A percentile compares a stretch with the other conserved stretches of the same genome.
phyloP scores from a whole-genome alignment of 2,888 invertebrate genomes.

The Abscondita cerata region DNA sequence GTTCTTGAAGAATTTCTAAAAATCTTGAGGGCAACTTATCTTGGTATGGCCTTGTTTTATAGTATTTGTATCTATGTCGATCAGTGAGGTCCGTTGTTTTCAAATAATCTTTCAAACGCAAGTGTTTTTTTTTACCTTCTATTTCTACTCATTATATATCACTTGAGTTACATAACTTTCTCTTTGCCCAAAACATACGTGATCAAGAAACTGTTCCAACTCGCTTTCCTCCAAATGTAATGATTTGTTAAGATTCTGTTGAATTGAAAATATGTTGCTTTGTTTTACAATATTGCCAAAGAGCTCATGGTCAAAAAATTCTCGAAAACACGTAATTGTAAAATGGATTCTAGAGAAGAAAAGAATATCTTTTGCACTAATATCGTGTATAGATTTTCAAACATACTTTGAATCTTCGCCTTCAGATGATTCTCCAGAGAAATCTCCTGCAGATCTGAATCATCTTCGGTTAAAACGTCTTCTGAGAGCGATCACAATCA shows the following conservation, averaged over 20 bases:
- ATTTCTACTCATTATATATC: neutral
- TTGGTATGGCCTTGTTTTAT: constrained; percentile 5
- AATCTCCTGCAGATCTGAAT: too few relatives aligned
- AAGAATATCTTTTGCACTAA: too few relatives aligned
- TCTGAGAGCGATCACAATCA: neutral
- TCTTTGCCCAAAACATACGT: neutral
- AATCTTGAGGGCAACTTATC: constrained; percentile 5
- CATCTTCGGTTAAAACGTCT: too few relatives aligned
- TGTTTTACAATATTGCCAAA: constrained; percentile 2
- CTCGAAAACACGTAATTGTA: neutral
- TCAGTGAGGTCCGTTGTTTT: neutral
- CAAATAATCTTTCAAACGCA: neutral
- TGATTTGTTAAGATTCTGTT: neutral
- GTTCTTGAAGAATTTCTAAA: constrained; percentile 10
- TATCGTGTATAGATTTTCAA: neutral
- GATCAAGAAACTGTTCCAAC: constrained; percentile 1
- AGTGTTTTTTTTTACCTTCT: neutral
- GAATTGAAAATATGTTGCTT: neutral
- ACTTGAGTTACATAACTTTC: neutral
- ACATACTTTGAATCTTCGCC: neutral
- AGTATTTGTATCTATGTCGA: constrained; percentile 3
- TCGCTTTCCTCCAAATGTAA: neutral
- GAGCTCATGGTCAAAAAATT: neutral
- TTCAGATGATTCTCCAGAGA: too few relatives aligned
- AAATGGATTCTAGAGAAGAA: neutral